Conservation (phyloP, 23 tunicate species). For the Trididemnum clinides region DNA sequence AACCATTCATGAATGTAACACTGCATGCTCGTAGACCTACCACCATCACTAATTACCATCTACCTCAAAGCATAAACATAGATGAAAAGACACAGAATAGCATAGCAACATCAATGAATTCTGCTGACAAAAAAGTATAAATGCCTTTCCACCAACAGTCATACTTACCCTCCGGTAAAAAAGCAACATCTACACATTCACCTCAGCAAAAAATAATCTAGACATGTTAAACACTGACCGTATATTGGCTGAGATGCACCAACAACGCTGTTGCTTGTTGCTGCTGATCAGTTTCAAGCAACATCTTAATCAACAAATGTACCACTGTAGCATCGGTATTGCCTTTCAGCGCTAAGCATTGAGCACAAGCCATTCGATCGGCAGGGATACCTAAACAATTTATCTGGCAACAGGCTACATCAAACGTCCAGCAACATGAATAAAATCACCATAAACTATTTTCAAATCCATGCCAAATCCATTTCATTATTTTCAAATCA, state of each 20-base stretch:
- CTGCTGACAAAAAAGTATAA: neutral
- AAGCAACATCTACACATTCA: neutral
- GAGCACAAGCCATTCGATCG: conserved; percentile 90
- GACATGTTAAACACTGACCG: conserved; percentile 36
- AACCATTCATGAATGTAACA: no score
- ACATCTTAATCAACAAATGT: conserved; percentile 60
- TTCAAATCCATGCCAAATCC: no score
- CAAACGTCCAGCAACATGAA: no score
- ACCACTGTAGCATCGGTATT: conserved; percentile 76
- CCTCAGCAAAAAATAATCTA: neutral
- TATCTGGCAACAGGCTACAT: no score
- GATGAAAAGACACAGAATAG: no score
- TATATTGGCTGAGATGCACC: conserved; percentile 69
- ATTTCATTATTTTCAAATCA: no score
- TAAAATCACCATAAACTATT: no score
- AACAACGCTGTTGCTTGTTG: conserved; percentile 84
- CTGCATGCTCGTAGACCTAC: no score
- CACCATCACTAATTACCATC: no score
- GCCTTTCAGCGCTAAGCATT: conserved; percentile 75
- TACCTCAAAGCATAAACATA: no score
- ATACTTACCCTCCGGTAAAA: neutral
- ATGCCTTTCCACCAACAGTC: no score
- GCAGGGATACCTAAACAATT: conserved; percentile 54
- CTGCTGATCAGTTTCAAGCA: conserved; percentile 71
- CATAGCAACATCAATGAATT: neutral